Base-by-base conservation (phyloP, 2,113 vertebrate species). In the Ptilorrhoa leucosticta region DNA sequence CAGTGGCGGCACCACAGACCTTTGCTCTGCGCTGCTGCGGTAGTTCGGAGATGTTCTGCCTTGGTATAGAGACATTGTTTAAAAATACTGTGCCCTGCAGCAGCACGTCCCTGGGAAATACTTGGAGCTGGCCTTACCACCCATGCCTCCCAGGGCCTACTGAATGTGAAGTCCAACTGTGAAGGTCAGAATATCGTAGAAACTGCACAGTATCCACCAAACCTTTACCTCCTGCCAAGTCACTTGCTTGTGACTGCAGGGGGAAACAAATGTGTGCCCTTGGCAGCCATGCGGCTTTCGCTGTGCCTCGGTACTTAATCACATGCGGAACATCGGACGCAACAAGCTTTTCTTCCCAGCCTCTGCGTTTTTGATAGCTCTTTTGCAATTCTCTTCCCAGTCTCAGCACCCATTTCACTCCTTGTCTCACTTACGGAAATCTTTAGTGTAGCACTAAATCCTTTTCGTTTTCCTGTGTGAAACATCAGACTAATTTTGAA, bases 21-120 rank as follows among this genome's bases (percentile, higher is more conserved):
- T 85, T 8, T 6, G 30, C 63, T 27, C 22, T 13, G 50, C 0
- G 0, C 28, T 50, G n/a, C 28, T 0, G 0, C 0, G 2, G 8
- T 42, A 24, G 10, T 2, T 13, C 2, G 13, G 75, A 31, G 57
- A 27, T 13, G 53, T 15, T 15, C n/a, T 30, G 12, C 3, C 2
- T 18, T 17, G 44, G 10, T 9, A 13, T 0, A 10, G 51, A 39
- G 9, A 61, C 22, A 24, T 11, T 53, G 54, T 45, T 92, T 54
- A 50, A 50, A 94, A 86, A 45, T 14, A 40, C 50, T 1, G 37
- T 31, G 39, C 30, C 69, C 60, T 11, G 7, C 42, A 66, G 60
- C 45, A 35, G 60, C 68, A 4, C 8, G 2, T 57, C 58, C 66
- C 73, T 16, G 40, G 37, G 17, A 88, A 83, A 58, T 39, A 24